These are phyloP conservation scores for Takifugu flavidus DNA, from an alignment of 2,113 vertebrate genomes.

Conservation along the genomic window DNA sequence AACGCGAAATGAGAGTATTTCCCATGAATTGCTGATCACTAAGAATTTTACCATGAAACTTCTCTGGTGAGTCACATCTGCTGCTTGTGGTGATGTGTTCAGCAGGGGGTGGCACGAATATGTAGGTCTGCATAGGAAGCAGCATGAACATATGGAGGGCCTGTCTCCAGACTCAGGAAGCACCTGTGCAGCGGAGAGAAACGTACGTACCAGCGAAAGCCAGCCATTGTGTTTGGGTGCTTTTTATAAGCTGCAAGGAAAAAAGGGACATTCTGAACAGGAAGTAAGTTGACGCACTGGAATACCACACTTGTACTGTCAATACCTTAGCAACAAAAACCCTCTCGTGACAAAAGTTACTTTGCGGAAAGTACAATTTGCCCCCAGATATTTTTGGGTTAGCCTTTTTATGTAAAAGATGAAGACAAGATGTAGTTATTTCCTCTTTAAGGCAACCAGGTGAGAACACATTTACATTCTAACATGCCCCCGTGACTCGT, in stretches of 20 bases:
- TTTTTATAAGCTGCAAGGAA: slow-evolving; percentile 61
- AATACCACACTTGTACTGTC: slow-evolving; percentile 26
- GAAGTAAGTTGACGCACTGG: slow-evolving; percentile 53
- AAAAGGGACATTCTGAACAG: slow-evolving; percentile 59
- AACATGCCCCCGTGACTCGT: too few species aligned
- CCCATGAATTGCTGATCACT: too few species aligned
- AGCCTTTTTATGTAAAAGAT: too few species aligned
- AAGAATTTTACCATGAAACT: too few species aligned
- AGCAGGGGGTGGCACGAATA: slow-evolving; percentile 46
- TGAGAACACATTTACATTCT: too few species aligned
- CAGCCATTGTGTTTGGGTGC: slow-evolving; percentile 60
- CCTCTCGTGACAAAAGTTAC: slow-evolving; percentile 4
- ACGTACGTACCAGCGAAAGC: slow-evolving; percentile 7
- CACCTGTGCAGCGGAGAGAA: slow-evolving; percentile 57
- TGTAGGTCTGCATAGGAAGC: slow-evolving; percentile 39
- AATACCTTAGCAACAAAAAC: slow-evolving; percentile 5
- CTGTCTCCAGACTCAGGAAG: slow-evolving; percentile 63
- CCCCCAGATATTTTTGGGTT: too few species aligned
- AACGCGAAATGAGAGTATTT: too few species aligned
- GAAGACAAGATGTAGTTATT: too few species aligned
- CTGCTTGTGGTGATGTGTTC: background rate
- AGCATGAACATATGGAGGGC: slow-evolving; percentile 46
- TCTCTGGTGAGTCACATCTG: too few species aligned
- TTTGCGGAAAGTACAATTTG: background rate
- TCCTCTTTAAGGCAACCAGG: too few species aligned